Percentiles rank a stretch among this genome's conserved stretches.
These are phyloP conservation scores for Heliconius himera DNA, from an alignment of 1,140 invertebrate genomes.

Conservation along the genomic window DNA sequence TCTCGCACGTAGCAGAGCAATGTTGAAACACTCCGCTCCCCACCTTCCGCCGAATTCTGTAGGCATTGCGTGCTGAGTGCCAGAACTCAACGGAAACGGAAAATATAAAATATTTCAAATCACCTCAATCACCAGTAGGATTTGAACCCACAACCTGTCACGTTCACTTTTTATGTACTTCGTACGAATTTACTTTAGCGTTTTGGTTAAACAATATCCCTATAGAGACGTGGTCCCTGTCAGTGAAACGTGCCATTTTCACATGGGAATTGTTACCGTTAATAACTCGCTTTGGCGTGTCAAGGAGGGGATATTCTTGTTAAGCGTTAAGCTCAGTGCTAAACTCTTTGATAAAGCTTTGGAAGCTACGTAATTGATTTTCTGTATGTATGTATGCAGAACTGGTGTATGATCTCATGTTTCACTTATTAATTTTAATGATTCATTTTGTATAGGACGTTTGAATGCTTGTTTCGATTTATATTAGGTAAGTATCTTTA, in stretches of 20 bases:
- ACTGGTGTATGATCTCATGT: background rate
- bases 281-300: constrained; percentile 22
- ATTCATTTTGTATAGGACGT: background rate
- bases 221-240: background rate
- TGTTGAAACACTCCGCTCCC: too few relatives aligned
- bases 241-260: background rate
- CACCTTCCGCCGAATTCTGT: too few relatives aligned
- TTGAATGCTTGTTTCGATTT: background rate
- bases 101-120: too few relatives aligned
- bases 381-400: background rate
- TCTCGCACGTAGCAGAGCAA: too few relatives aligned
- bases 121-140: too few relatives aligned
- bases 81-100: too few relatives aligned
- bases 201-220: background rate
- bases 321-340: constrained; percentile 14
- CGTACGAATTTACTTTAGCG: too few relatives aligned
- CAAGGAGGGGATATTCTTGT: constrained; percentile 27
- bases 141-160: too few relatives aligned
- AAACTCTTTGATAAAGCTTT: constrained; percentile 17
- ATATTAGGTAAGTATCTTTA: too few relatives aligned
- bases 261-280: constrained; percentile 23
- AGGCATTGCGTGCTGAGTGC: too few relatives aligned
- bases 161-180: too few relatives aligned
- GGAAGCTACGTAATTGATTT: constrained; percentile 20
- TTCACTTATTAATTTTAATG: background rate